Conservation (phyloP, 2,113 vertebrate genomes). For the Oreochromis aureus region DNA sequence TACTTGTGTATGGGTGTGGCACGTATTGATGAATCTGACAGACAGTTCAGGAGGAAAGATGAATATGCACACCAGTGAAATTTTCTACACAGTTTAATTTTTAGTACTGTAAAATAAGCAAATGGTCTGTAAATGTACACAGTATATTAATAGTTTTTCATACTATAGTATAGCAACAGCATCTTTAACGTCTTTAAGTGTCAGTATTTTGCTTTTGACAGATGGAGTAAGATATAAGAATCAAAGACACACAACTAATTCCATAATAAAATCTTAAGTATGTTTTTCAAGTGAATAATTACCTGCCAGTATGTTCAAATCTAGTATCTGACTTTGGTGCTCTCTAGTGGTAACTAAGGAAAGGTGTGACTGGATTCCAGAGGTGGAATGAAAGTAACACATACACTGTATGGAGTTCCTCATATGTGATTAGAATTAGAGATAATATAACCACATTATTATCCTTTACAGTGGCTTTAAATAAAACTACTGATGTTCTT, state of each 20-base stretch:
- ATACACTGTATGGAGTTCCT: background rate
- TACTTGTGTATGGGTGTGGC: background rate
- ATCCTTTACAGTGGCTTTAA: accelerated
- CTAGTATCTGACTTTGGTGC: background rate
- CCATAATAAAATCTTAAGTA: too few relatives aligned
- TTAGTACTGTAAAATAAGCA: too few relatives aligned
- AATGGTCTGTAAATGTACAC: too few relatives aligned
- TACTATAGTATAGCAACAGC: too few relatives aligned
- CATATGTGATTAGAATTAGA: background rate
- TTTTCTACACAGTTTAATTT: too few relatives aligned
- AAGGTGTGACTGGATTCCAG: background rate
- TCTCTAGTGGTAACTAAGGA: background rate
- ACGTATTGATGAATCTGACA: background rate
- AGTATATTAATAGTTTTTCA: too few relatives aligned
- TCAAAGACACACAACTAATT: too few relatives aligned
- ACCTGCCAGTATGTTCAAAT: background rate
- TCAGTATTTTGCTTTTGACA: too few relatives aligned
- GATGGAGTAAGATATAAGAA: too few relatives aligned
- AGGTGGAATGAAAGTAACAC: background rate
- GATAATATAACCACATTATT: background rate
- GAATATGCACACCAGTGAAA: too few relatives aligned
- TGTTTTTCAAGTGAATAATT: too few relatives aligned
- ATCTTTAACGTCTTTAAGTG: too few relatives aligned
- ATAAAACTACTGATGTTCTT: accelerated
- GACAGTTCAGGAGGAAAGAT: background rate